Evolutionary conservation across 2,113 vertebrate species (phyloP).

Genomic region (Chlamydotis undulata): DNA sequence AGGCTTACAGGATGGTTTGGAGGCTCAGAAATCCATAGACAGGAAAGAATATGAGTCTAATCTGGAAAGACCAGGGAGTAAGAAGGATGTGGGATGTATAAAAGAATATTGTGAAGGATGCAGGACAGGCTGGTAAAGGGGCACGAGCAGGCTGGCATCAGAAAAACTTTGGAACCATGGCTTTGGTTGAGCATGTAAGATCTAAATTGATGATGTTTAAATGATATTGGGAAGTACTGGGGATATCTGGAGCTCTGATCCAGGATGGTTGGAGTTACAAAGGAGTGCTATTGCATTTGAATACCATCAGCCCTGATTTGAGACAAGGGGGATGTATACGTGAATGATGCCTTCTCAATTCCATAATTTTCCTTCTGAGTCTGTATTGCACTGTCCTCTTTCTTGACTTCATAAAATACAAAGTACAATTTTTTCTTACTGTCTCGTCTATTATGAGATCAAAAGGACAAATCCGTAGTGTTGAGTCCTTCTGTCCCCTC

Average conservation of each 20-base stretch:
- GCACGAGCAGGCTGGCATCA: neutral
- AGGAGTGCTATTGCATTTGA: neutral
- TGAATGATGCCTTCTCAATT: neutral
- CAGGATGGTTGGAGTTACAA: neutral
- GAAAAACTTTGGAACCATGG: neutral
- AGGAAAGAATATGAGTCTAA: neutral
- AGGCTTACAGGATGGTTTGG: neutral
- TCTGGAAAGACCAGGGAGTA: neutral
- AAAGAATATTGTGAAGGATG: neutral
- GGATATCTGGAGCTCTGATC: neutral
- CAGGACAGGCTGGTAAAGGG: neutral
- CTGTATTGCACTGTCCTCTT: neutral
- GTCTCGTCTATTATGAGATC: neutral
- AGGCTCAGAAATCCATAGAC: neutral
- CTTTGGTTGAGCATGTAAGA: neutral
- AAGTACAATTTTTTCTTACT: neutral
- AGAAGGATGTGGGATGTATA: neutral
- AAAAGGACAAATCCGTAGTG: neutral
- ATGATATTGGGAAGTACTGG: neutral
- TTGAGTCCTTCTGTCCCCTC: neutral
- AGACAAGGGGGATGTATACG: neutral
- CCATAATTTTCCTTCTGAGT: neutral
- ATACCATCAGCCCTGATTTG: neutral
- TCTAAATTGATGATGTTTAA: neutral
- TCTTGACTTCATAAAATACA: neutral